Base-by-base conservation (phyloP, 2,888 invertebrate genomes). In the Epinotia brunnichana region DNA sequence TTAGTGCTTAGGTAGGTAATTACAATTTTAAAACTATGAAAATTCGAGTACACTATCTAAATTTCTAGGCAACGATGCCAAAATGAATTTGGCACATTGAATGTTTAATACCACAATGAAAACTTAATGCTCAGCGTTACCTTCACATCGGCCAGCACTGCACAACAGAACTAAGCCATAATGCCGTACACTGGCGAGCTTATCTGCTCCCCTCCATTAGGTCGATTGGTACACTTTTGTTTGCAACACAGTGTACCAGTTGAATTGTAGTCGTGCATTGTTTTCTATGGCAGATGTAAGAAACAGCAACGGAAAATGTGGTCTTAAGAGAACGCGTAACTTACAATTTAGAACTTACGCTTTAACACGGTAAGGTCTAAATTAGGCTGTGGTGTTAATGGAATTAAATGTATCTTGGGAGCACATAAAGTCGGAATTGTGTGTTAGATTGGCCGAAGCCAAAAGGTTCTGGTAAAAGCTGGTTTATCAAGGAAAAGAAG, bases 171-270 rank as follows among this genome's bases (percentile, higher is more conserved):
- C 60, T 61, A 68, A 57, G 56, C 68, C 15, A 17, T 57, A 68
- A 57, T 62, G 57, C 57, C 73, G 57, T 63, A 57, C 73, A 73
- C 73, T 59, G 63, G 73, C 63, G 57, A 69, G 73, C 73, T 73
- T 73, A 73, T 73, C 73, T 72, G 62, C 72, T 57, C 68, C 69
- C 61, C 73, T 69, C 73, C 73, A 73, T 73, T 73, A 73, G 73
- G 73, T 73, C 73, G 73, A 73, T 73, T 73, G 73, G 73, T 63
- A 67, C 66, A 68, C 73, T 73, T 68, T 73, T 73, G 73, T 73
- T 73, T 69, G 73, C 59, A 69, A 69, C 73, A 53, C 69, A 69
- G 24, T 73, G 73, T 67, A 69, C 63, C 67, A 48, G 62, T 29
- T 62, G 67, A 72, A 72, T 68, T 62, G 63, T 63, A 68, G 67